Conservation (phyloP, 2,113 vertebrate species). For the Platycercus adscitus region DNA sequence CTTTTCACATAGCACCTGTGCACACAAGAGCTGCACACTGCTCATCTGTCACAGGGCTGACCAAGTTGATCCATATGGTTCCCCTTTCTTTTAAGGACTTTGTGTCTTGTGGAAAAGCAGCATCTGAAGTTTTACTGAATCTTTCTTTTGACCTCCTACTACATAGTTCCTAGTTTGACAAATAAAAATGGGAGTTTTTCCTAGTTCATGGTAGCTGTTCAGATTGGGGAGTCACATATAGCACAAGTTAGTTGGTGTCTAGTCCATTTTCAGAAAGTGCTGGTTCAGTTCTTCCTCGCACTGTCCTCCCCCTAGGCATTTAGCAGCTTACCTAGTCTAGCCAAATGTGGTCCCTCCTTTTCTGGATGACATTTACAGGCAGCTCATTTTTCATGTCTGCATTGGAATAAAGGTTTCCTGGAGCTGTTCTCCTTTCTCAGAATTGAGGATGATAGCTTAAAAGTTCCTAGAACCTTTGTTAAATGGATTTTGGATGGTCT, state of each 20-base stretch:
- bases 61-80: accelerated
- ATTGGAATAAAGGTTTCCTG: neutral
- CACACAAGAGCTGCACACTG: neutral
- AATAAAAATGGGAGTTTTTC: neutral
- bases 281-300: neutral
- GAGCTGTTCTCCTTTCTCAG: neutral
- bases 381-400: neutral
- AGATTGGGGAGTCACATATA: neutral
- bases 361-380: neutral
- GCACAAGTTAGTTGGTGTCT: neutral
- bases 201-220: neutral
- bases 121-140: neutral
- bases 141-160: neutral
- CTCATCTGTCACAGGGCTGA: neutral
- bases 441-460: neutral
- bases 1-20: neutral
- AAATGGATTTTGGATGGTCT: neutral
- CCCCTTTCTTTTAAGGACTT: neutral
- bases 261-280: neutral
- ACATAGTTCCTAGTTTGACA: neutral
- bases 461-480: neutral
- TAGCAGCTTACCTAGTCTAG: neutral
- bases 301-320: neutral
- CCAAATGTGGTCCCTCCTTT: neutral
- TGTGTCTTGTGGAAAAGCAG: neutral